Percentiles rank a stretch among this genome's conserved stretches.
Evolutionary conservation across 2,113 vertebrate species (phyloP).

Genomic region (Burhinus bistriatus): DNA sequence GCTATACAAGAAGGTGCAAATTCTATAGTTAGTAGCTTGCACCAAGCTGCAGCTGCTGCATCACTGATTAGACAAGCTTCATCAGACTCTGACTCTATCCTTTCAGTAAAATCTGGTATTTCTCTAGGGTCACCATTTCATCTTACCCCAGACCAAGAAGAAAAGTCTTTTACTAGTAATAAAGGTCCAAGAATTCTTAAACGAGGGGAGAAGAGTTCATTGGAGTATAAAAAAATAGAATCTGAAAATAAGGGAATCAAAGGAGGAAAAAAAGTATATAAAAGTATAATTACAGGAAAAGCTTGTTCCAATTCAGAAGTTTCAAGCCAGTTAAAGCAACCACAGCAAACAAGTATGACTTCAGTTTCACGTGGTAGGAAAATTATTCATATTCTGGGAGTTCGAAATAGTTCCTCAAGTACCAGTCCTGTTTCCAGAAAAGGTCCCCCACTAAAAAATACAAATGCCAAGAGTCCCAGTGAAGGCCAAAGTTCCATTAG

Average conservation of each 20-base stretch:
- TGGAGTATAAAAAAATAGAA: conserved; percentile 83
- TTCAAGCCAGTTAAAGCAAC: conserved; percentile 72
- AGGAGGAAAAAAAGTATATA: conserved; percentile 91
- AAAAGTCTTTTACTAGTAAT: conserved; percentile 73
- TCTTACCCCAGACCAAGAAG: conserved; percentile 81
- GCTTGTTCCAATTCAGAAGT: conserved; percentile 79
- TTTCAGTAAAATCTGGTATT: conserved; percentile 89
- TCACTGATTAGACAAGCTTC: conserved; percentile 88
- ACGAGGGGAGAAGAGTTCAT: conserved; percentile 81
- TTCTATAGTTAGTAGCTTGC: conserved; percentile 90
- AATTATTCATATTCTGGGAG: conserved; percentile 83
- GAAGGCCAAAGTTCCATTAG: conserved; percentile 68
- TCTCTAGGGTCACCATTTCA: conserved; percentile 92
- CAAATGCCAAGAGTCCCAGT: conserved; percentile 72
- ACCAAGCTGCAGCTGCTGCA: conserved; percentile 86
- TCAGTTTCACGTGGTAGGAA: conserved; percentile 82
- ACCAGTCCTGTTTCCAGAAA: conserved; percentile 84
- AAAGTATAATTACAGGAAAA: conserved; percentile 90
- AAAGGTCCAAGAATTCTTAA: conserved; percentile 89
- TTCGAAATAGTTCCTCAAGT: conserved; percentile 83
- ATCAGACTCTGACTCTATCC: conserved; percentile 91
- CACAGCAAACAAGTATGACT: conserved; percentile 73
- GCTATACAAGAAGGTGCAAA: conserved; percentile 96
- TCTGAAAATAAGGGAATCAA: conserved; percentile 83
- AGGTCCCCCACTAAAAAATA: conserved; percentile 72